These are phyloP conservation scores for Drymodes brunneopygia DNA, from an alignment of 2,113 vertebrate species.

Conservation along the genomic window DNA sequence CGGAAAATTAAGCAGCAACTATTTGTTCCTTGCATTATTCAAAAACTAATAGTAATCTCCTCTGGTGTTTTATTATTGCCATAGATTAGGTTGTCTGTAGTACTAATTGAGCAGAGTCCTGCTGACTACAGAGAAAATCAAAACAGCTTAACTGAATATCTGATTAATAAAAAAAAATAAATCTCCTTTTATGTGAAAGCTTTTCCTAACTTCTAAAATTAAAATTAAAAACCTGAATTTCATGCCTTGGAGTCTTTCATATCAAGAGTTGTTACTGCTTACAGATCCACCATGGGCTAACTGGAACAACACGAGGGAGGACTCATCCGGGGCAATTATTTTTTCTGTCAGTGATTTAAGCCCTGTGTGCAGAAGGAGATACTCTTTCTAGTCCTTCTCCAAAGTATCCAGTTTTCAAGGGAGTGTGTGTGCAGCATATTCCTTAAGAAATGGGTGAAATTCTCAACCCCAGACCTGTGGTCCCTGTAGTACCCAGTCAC, in stretches of 20 bases:
- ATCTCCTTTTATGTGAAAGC: neutral
- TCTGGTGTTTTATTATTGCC: neutral
- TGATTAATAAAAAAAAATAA: neutral
- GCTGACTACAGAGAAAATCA: conserved; percentile 9
- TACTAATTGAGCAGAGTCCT: conserved; percentile 13
- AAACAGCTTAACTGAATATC: neutral
- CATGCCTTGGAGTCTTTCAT: neutral
- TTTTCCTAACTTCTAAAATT: neutral
- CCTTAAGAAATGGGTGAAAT: neutral
- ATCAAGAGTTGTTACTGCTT: neutral
- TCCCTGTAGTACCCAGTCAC: neutral
- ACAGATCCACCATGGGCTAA: neutral
- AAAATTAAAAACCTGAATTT: neutral
- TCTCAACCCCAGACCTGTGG: neutral
- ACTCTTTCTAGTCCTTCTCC: neutral
- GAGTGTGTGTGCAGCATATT: neutral
- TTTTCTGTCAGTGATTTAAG: neutral
- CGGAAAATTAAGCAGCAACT: neutral
- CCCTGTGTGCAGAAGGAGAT: neutral
- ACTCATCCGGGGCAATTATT: neutral
- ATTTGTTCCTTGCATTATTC: neutral
- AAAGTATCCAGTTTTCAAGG: neutral
- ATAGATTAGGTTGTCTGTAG: neutral
- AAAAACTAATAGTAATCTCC: conserved; percentile 5
- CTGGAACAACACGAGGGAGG: neutral